These are phyloP conservation scores for Myotis davidii DNA, from an alignment of 2,113 vertebrate genomes.

Conservation along the genomic window DNA sequence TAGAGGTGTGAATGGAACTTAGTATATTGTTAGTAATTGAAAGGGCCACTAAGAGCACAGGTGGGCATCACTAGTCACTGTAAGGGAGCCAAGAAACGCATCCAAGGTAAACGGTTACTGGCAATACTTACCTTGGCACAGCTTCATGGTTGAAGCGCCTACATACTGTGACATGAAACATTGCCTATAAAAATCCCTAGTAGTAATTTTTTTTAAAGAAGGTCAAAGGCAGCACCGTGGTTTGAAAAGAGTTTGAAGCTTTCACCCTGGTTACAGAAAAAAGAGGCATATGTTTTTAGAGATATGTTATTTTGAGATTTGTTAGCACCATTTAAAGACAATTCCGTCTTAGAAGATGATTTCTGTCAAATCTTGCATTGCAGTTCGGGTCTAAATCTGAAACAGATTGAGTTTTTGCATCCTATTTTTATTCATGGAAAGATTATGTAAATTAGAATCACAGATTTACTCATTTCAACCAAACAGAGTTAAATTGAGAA, in stretches of 20 bases:
- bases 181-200: background rate
- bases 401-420: constrained; percentile 71
- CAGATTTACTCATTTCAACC: constrained; percentile 55
- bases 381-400: constrained; percentile 68
- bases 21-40: background rate
- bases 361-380: constrained; percentile 57
- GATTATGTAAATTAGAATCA: constrained; percentile 69
- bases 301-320: constrained; percentile 16
- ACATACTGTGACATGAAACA: background rate
- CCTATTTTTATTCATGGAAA: constrained; percentile 69
- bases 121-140: background rate
- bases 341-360: constrained; percentile 55
- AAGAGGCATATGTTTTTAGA: constrained; percentile 13
- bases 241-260: constrained; percentile 36
- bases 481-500: constrained; percentile 57
- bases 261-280: background rate
- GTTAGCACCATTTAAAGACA: constrained; percentile 50
- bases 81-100: background rate
- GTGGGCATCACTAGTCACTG: background rate
- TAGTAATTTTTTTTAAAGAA: background rate
- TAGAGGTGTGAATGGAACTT: background rate
- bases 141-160: too few relatives aligned
- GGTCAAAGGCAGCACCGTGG: background rate
- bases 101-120: background rate
- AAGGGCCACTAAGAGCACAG: background rate